Base-by-base conservation (phyloP, 2,113 vertebrate species). In the Plecotus auritus region DNA sequence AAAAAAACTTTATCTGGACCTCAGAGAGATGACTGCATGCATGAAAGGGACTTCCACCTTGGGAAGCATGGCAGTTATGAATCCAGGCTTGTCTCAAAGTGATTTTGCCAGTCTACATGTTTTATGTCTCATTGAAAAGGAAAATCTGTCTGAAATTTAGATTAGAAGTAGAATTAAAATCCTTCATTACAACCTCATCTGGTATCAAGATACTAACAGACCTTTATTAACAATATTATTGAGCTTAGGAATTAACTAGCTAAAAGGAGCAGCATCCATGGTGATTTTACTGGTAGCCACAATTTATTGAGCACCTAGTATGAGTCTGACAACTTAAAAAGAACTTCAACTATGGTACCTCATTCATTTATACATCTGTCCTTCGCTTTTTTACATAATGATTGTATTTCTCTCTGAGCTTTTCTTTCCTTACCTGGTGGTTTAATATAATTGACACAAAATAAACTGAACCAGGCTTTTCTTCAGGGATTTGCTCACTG, bases 61-160 rank as follows among this genome's bases (percentile, higher is more conserved):
- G 12, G 10, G 22, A 49, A 42, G 11, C 9, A 4, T 22, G 74
- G 9, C 2, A 82, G 9, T 51, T 59, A 72, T 4, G 17, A 78
- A 91, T 85, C 23, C 32, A 61, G 18, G 28, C 47, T 88, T 23
- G 95, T 69, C 9, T 64, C 37, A 84, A n/a, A 13, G 9, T 59
- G 2, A 47, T 49, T 69, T 5, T 74, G 23, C n/a, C 26, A 56
- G 4, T 70, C 35, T 67, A 28, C 32, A 30, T 77, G 17, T 64
- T 88, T 91, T 78, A 4, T 12, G 64, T 72, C 22, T 20, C 14
- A 76, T 80, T 78, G 32, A 69, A n/a, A 77, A 66, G 56, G 11
- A 72, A n/a, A 20, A 20, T 83, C 94, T 91, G 42, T 40, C 20
- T 77, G n/a, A 93, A 93, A 70, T 82, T 90, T 70, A 91, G 35